These are phyloP conservation scores for Linyphia triangularis DNA, from an alignment of 2,888 invertebrate species.

Conservation along the genomic window DNA sequence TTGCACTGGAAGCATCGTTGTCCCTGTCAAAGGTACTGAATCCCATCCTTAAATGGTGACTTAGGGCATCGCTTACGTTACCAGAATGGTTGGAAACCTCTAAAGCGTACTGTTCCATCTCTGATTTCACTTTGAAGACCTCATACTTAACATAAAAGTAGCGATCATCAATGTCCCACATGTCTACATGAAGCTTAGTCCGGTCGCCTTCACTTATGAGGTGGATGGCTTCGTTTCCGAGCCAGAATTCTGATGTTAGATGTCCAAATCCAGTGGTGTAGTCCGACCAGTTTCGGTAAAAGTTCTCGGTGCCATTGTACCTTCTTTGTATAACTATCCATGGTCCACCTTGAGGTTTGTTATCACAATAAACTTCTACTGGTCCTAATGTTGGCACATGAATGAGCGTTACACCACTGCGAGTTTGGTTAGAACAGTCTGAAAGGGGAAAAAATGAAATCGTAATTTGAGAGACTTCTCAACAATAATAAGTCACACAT, in stretches of 20 bases:
- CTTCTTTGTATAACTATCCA: constrained; percentile 68
- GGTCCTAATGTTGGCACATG: constrained; percentile 32
- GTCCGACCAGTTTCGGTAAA: constrained; percentile 85
- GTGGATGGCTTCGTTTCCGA: constrained; percentile 91
- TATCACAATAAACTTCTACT: constrained; percentile 64
- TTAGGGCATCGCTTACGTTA: constrained; percentile 93
- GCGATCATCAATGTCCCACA: constrained; percentile 91
- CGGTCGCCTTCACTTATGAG: constrained; percentile 87
- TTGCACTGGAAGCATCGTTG: constrained; percentile 90
- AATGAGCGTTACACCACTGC: constrained; percentile 63
- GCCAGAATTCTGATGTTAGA: constrained; percentile 85
- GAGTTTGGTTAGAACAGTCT: constrained; percentile 59
- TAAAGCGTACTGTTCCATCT: constrained; percentile 78
- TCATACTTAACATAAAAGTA: constrained; percentile 85
- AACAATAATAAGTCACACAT: too few species aligned
- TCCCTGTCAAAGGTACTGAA: constrained; percentile 94
- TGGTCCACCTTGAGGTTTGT: background rate
- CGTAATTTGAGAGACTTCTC: too few species aligned
- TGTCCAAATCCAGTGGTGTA: constrained; percentile 87
- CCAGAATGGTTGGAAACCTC: constrained; percentile 89
- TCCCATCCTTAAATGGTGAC: constrained; percentile 93
- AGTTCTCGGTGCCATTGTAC: constrained; percentile 78
- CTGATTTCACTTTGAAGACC: constrained; percentile 77
- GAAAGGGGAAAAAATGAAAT: too few species aligned
- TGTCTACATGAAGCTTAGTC: constrained; percentile 86